These are phyloP conservation scores for Drosophila maculinotata DNA, from an alignment of 2,888 invertebrate species.

Conservation along the genomic window DNA sequence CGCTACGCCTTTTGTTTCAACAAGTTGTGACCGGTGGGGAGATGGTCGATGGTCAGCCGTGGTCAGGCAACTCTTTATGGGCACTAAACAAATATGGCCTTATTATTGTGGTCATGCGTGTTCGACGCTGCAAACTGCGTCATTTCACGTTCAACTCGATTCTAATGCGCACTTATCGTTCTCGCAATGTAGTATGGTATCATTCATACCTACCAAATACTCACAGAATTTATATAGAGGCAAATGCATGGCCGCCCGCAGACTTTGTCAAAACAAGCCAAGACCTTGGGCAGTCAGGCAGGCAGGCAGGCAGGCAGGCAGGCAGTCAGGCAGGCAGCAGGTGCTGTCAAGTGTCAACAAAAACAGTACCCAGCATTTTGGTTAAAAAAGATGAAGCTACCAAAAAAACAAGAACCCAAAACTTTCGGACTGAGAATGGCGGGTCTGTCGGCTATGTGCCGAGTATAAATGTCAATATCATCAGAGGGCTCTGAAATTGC, in stretches of 20 bases:
- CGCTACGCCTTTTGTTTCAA: conserved; percentile 57
- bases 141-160: conserved; percentile 33
- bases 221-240: conserved; percentile 18
- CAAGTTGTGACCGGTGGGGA: conserved; percentile 47
- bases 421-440: conserved; percentile 2
- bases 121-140: conserved; percentile 44
- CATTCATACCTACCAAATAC: conserved; percentile 17
- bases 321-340: conserved; percentile 58
- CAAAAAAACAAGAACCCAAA: conserved; percentile 25
- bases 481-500: conserved; percentile 52
- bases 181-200: conserved; percentile 24
- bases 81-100: conserved; percentile 53
- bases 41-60: conserved; percentile 12
- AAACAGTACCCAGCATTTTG: conserved; percentile 41
- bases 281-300: conserved; percentile 27
- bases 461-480: conserved; percentile 76
- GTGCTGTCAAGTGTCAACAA: conserved; percentile 73
- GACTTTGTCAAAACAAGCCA: conserved; percentile 48
- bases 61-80: conserved; percentile 57
- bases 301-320: conserved; percentile 36
- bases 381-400: conserved; percentile 45
- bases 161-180: conserved; percentile 38
- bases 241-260: conserved; percentile 20
- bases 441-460: conserved; percentile 44
- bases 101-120: conserved; percentile 57